These are phyloP conservation scores for Oncorhynchus mykiss DNA, from an alignment of 2,113 vertebrate species.

Conservation along the genomic window DNA sequence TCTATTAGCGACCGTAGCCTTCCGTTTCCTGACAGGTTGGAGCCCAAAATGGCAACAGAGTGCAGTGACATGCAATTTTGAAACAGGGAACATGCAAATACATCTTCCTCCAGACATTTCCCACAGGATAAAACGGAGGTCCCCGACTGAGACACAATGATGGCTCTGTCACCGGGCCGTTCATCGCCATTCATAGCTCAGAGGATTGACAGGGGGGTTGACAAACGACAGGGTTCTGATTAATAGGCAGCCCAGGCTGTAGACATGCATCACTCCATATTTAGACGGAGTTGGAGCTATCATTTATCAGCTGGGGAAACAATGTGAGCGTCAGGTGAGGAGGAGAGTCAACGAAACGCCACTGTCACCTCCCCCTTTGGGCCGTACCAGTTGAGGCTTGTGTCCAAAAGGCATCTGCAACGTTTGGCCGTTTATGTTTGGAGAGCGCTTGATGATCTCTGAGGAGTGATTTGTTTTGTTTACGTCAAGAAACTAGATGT, in stretches of 20 bases:
- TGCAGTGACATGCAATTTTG: slow-evolving; percentile 40
- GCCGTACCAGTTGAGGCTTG: no score
- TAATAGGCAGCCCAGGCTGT: not conserved
- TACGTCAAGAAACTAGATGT: no score
- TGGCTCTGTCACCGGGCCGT: not conserved
- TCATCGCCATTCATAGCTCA: not conserved
- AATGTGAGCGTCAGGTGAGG: no score
- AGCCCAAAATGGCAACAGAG: slow-evolving; percentile 27
- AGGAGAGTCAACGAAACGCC: no score
- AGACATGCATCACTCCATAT: slow-evolving; percentile 21
- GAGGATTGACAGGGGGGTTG: not conserved
- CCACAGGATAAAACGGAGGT: slow-evolving; percentile 29
- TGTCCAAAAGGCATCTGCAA: no score
- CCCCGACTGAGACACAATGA: slow-evolving; percentile 34
- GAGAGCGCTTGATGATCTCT: no score
- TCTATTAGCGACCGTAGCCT: slow-evolving; percentile 15
- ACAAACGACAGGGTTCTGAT: not conserved
- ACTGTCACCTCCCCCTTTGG: no score
- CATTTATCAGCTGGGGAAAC: not conserved
- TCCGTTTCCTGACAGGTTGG: slow-evolving; percentile 27
- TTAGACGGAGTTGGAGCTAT: not conserved
- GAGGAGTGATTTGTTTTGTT: no score
- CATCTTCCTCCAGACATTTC: slow-evolving; percentile 40
- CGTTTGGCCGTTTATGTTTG: no score
- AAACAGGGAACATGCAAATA: slow-evolving; percentile 15